Percentiles rank a stretch among this genome's conserved stretches.
Conservation (phyloP, 2,888 invertebrate species). For the Nysson spinosus region DNA sequence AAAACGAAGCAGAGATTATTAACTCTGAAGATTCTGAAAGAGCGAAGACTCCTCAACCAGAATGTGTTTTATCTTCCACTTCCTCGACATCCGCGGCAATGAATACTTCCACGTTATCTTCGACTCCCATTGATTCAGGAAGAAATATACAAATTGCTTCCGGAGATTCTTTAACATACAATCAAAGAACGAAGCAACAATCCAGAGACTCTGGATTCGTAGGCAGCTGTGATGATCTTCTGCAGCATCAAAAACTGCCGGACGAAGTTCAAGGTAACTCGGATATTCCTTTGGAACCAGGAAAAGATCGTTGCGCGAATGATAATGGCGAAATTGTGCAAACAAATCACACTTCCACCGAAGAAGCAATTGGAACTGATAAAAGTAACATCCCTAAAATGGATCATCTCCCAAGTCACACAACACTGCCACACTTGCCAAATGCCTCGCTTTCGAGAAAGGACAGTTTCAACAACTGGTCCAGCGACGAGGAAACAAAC, state of each 20-base stretch:
- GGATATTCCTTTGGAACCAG: slow-evolving; percentile 42
- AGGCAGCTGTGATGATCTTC: slow-evolving; percentile 91
- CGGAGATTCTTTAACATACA: slow-evolving; percentile 58
- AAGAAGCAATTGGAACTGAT: slow-evolving; percentile 18
- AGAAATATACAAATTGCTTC: slow-evolving; percentile 55
- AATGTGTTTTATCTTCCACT: slow-evolving; percentile 65
- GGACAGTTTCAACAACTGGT: slow-evolving; percentile 96
- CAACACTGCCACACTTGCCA: slow-evolving; percentile 80
- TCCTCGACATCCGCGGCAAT: slow-evolving; percentile 34
- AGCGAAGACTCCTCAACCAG: slow-evolving; percentile 84
- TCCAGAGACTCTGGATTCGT: slow-evolving; percentile 93
- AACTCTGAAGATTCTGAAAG: slow-evolving; percentile 80
- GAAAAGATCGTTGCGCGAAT: slow-evolving; percentile 37
- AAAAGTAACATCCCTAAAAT: slow-evolving; percentile 35
- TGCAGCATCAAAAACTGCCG: slow-evolving; percentile 81
- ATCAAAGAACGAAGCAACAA: slow-evolving; percentile 85
- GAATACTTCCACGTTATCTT: slow-evolving; percentile 20
- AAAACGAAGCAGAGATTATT: slow-evolving; percentile 79
- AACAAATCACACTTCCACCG: slow-evolving; percentile 21
- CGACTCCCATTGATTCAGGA: slow-evolving; percentile 50
- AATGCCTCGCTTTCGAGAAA: slow-evolving; percentile 84
- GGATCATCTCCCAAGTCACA: slow-evolving; percentile 62
- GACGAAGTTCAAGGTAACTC: slow-evolving; percentile 48
- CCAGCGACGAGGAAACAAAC: slow-evolving; percentile 95
- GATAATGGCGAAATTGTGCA: slow-evolving; percentile 34